Evolutionary conservation across 2,888 invertebrate genomes (phyloP).

Genomic region (Harpalus rubripes): DNA sequence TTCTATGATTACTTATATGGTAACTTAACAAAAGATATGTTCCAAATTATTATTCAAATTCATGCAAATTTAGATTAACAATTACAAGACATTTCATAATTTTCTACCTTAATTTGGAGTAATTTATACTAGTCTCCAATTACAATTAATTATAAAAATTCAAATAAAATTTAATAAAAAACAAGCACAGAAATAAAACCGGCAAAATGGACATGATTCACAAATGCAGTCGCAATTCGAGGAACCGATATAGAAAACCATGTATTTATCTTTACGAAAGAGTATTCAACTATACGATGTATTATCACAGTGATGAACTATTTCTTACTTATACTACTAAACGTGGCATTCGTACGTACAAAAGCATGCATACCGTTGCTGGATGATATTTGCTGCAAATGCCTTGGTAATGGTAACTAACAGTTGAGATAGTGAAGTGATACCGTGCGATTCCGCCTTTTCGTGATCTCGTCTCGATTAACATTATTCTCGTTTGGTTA

Average conservation of each 20-base stretch:
- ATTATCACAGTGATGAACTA: slow-evolving; percentile 63
- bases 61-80: slow-evolving; percentile 54
- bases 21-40: slow-evolving; percentile 62
- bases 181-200: slow-evolving; percentile 47
- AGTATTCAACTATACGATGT: slow-evolving; percentile 58
- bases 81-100: slow-evolving; percentile 40
- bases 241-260: slow-evolving; percentile 56
- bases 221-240: slow-evolving; percentile 58
- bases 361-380: slow-evolving; percentile 25
- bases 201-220: slow-evolving; percentile 65
- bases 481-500: too few relatives aligned
- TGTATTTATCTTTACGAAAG: slow-evolving; percentile 45
- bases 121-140: slow-evolving; percentile 10
- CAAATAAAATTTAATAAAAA: slow-evolving; percentile 38
- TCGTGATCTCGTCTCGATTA: too few relatives aligned
- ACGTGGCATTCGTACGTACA: slow-evolving; percentile 29
- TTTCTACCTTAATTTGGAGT: slow-evolving; percentile 34
- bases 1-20: slow-evolving; percentile 49
- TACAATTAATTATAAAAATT: slow-evolving; percentile 30
- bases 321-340: slow-evolving; percentile 50
- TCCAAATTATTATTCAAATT: slow-evolving; percentile 49
- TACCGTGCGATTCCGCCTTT: too few relatives aligned
- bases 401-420: slow-evolving; percentile 37
- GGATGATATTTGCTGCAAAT: slow-evolving; percentile 3
- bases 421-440: neutral